Conservation (phyloP, 2,113 vertebrate genomes). For the Eira barbara region DNA sequence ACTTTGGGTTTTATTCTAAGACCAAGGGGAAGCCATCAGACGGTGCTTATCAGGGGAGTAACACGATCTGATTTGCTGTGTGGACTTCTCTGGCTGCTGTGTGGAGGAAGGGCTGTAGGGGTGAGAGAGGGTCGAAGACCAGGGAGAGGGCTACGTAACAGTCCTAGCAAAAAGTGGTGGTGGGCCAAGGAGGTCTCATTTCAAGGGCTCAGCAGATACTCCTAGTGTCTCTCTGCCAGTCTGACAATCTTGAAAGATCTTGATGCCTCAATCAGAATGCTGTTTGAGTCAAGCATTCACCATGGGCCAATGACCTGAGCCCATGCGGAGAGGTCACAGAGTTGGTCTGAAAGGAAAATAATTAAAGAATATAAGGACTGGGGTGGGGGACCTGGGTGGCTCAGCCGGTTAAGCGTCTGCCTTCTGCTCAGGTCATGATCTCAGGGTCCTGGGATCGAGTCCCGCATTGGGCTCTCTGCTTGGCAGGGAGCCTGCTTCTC, state of each 20-base stretch:
- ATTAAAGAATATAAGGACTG: too few species aligned
- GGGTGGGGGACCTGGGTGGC: not conserved
- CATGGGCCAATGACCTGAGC: not conserved
- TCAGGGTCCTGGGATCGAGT: not conserved
- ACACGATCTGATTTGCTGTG: not conserved
- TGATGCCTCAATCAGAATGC: not conserved
- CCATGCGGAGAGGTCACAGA: too few species aligned
- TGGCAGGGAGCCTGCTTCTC: not conserved
- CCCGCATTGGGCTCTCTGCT: not conserved
- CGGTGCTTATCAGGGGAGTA: not conserved
- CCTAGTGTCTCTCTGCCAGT: not conserved
- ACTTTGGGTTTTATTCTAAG: not conserved
- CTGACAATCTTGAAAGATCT: not conserved
- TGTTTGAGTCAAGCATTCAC: not conserved
- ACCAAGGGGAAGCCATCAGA: not conserved
- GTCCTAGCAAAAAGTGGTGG: not conserved
- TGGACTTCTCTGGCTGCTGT: not conserved
- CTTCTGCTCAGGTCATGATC: not conserved
- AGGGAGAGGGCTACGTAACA: not conserved
- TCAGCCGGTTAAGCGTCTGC: not conserved
- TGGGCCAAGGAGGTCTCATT: not conserved
- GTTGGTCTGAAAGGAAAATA: too few species aligned
- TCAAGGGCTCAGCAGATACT: not conserved
- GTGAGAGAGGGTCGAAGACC: not conserved
- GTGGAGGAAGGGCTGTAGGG: not conserved